phyloP scores from a whole-genome alignment of 2,113 vertebrate genomes.

The Tauraco erythrolophus region DNA sequence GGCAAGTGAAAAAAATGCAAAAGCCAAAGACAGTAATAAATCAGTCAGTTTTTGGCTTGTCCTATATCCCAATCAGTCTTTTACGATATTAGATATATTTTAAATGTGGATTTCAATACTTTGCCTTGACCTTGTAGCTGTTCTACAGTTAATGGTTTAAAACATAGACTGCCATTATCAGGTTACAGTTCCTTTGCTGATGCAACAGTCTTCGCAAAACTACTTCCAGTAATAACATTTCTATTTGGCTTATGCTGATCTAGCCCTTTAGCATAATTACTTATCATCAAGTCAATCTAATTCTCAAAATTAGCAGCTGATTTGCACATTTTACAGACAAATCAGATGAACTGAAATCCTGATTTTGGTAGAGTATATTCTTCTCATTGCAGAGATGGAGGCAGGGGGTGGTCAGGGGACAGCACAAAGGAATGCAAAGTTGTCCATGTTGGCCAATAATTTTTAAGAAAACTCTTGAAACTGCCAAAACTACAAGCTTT shows the following conservation, averaged over 20 bases:
- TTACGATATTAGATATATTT: neutral
- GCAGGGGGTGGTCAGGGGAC: neutral
- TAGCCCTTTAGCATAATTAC: slow-evolving; percentile 25
- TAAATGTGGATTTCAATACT: slow-evolving; percentile 11
- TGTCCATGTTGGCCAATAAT: neutral
- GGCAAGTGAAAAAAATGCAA: neutral
- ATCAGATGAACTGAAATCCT: slow-evolving; percentile 5
- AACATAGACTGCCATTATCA: neutral
- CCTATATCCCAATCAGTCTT: neutral
- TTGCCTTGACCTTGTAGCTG: slow-evolving; percentile 45
- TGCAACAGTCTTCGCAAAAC: slow-evolving; percentile 36
- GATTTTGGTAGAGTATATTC: neutral
- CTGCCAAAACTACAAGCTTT: slow-evolving; percentile 26
- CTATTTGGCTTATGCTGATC: slow-evolving; percentile 29
- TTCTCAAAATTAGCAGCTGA: slow-evolving; percentile 40
- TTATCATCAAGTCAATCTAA: slow-evolving; percentile 25
- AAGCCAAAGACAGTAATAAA: neutral
- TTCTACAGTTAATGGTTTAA: slow-evolving; percentile 14
- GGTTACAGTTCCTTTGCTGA: slow-evolving; percentile 23
- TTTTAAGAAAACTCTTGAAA: slow-evolving; percentile 17
- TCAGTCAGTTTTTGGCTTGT: neutral
- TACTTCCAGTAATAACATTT: slow-evolving; percentile 49
- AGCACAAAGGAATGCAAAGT: neutral
- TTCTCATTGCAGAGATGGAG: neutral
- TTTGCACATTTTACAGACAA: slow-evolving; percentile 35